Conservation (phyloP, 1,140 invertebrate genomes). For the Drosophila triauraria region DNA sequence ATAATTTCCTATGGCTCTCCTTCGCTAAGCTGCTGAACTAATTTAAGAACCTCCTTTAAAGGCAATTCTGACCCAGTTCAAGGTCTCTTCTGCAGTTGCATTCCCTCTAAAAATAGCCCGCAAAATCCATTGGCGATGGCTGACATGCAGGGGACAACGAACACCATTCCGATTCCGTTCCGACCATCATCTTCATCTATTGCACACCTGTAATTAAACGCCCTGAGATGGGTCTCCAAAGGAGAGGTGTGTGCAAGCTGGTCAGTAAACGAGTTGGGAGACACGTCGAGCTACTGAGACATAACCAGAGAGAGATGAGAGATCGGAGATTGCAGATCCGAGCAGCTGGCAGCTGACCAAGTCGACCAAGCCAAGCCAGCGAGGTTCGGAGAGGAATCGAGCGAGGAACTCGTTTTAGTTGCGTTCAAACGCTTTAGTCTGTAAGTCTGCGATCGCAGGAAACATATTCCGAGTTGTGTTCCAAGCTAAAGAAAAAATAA, state of each 20-base stretch:
- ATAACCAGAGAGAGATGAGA: slow-evolving; percentile 10
- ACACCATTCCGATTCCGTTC: slow-evolving; percentile 25
- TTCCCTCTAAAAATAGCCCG: slow-evolving; percentile 35
- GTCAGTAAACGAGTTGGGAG: slow-evolving; percentile 55
- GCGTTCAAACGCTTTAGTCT: slow-evolving; percentile 83
- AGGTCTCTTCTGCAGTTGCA: slow-evolving; percentile 22
- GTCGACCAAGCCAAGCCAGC: slow-evolving; percentile 1
- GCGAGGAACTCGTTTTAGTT: slow-evolving; percentile 77
- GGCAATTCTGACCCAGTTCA: neutral
- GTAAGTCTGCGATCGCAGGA: slow-evolving; percentile 77
- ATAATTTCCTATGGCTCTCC: neutral
- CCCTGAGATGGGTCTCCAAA: slow-evolving; percentile 29
- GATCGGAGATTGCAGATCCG: slow-evolving; percentile 9
- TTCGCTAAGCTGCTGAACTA: neutral
- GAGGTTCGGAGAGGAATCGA: slow-evolving; percentile 62
- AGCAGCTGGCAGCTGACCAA: slow-evolving; percentile 59
- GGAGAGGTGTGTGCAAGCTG: slow-evolving; percentile 20
- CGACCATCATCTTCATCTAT: slow-evolving; percentile 35
- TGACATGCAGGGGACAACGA: slow-evolving; percentile 14
- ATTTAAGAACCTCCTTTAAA: neutral
- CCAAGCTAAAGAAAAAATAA: slow-evolving; percentile 4
- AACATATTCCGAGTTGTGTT: slow-evolving; percentile 8
- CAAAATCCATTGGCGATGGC: slow-evolving; percentile 14
- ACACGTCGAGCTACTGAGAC: slow-evolving; percentile 5
- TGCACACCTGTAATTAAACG: slow-evolving; percentile 60